phyloP scores from a whole-genome alignment of 2,113 vertebrate genomes.

The Clupea harengus region DNA sequence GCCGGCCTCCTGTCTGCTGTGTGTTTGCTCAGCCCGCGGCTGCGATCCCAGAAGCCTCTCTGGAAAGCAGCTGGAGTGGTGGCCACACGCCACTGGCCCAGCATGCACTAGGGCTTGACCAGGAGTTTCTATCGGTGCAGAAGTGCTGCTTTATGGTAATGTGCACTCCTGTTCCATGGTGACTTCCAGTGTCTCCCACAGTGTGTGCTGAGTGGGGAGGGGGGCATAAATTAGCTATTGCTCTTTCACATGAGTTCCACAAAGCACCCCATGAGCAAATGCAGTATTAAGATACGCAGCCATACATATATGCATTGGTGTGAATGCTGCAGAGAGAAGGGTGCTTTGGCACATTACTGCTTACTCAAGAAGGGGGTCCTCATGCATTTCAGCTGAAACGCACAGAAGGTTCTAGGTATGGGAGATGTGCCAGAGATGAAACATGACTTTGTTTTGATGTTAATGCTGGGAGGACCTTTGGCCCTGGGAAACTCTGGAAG shows the following conservation, averaged over 20 bases:
- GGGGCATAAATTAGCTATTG: not conserved
- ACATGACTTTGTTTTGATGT: not conserved
- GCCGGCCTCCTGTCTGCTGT: constrained; percentile 52
- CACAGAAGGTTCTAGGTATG: not conserved
- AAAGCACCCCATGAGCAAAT: not conserved
- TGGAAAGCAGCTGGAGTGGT: constrained; percentile 42
- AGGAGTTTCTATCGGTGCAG: not conserved
- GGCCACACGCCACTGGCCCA: constrained; percentile 41
- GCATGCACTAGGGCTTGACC: constrained; percentile 20
- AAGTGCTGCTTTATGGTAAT: not conserved
- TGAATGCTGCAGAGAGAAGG: not conserved
- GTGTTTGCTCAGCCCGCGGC: constrained; percentile 54
- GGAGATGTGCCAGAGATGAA: not conserved
- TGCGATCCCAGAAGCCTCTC: constrained; percentile 53
- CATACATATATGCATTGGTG: not conserved
- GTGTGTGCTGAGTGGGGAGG: not conserved
- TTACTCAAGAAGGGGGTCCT: not conserved
- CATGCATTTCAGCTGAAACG: not conserved
- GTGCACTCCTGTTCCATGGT: not conserved
- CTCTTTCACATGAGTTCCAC: not conserved
- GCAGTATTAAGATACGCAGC: not conserved
- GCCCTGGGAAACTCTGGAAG: not conserved
- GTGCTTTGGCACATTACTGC: not conserved
- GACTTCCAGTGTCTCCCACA: not conserved
- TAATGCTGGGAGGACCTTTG: not conserved